phyloP scores from a whole-genome alignment of 2,113 vertebrate genomes.

The Misgurnus mizolepis region DNA sequence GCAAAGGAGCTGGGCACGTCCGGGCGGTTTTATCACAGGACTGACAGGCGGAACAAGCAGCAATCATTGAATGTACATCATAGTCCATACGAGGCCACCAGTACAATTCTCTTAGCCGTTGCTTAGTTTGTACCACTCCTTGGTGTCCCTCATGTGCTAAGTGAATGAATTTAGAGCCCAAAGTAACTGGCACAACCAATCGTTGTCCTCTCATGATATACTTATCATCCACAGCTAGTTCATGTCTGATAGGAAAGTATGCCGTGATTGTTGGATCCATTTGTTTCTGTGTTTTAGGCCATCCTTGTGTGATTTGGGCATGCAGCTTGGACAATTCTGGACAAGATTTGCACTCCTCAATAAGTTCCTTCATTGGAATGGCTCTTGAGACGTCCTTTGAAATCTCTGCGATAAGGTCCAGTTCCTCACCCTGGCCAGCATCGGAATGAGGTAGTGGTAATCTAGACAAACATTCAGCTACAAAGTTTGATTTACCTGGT shows the following conservation, averaged over 20 bases:
- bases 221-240: slow-evolving; percentile 1
- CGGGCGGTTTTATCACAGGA: neutral
- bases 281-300: neutral
- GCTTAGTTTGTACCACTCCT: neutral
- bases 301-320: neutral
- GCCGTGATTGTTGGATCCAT: neutral
- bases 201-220: neutral
- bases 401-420: neutral
- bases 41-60: neutral
- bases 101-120: neutral
- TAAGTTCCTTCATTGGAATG: neutral
- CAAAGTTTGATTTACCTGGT: too few relatives aligned
- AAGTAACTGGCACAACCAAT: neutral
- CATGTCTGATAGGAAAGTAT: neutral
- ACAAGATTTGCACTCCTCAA: neutral
- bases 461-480: neutral
- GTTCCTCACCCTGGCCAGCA: neutral
- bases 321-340: neutral
- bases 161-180: neutral
- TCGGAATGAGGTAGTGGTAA: neutral
- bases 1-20: neutral
- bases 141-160: neutral
- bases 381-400: neutral
- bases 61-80: neutral
- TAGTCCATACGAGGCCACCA: neutral